Base-by-base conservation (phyloP, 2,113 vertebrate genomes). In the Actenoides hombroni region DNA sequence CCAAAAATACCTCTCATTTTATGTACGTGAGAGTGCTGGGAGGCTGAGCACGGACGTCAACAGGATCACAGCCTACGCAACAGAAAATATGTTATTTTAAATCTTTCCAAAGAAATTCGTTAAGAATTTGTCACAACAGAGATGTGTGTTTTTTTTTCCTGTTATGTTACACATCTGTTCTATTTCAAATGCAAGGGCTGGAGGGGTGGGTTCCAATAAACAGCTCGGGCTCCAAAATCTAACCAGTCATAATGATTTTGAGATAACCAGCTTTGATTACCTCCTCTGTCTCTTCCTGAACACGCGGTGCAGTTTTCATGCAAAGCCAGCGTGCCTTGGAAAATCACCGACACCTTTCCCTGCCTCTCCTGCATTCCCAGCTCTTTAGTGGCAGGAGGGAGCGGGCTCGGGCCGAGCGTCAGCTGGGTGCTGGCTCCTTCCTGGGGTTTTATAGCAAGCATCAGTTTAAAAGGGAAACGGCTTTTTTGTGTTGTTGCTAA, bases 211-310 rank as follows among this genome's bases (percentile, higher is more conserved):
- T 96, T 94, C 95, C 94, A 96, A 24, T 94, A 96, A 97, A 97
- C 90, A 97, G 59, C 86, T 82, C 9, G 5, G 81, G 82, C 90
- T 97, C 84, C 94, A 92, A 94, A 94, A 92, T 90, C 95, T 87
- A 91, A 82, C 82, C 69, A 0, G 69, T 95, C 69, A 18, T 90
- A 95, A 94, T 70, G 90, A 94, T 97, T 96, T 90, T 3, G 94
- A 97, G 96, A 96, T 97, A 97, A 96, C 94, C 94, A 95, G 87
- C 94, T 95, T 81, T 90, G 85, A 94, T 97, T 93, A 67, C 86
- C 96, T 96, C 79, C 92, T 92, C 68, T 89, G 88, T 90, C 87
- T 94, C 81, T 96, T 97, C 97, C 97, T 96, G 91, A 90, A 83
- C 84, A 26, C 15, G 3, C 0, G 0, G 39, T 40, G 46, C 40